Evolutionary conservation across 2,888 invertebrate species (phyloP).

Genomic region (Gortyna flavago): DNA sequence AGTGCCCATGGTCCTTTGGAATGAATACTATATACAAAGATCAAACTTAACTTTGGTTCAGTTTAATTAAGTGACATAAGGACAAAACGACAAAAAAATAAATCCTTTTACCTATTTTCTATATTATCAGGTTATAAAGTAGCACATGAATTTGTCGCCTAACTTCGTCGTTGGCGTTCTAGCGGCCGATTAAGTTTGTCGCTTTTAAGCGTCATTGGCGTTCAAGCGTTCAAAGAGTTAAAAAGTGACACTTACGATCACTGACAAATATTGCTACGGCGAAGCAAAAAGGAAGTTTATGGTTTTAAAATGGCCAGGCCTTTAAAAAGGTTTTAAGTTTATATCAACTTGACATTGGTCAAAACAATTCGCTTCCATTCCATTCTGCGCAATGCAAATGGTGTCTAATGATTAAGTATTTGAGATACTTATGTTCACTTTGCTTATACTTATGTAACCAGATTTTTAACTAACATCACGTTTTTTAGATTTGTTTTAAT

Average conservation of each 20-base stretch:
- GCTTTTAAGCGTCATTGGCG: no score
- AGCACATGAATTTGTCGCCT: no score
- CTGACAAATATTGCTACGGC: neutral
- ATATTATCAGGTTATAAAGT: no score
- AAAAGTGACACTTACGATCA: neutral
- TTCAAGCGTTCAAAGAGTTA: no score
- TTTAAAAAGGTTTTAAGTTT: neutral
- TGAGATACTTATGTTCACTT: neutral
- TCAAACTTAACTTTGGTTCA: no score
- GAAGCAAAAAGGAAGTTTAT: neutral
- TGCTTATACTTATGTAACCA: neutral
- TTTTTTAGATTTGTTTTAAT: neutral
- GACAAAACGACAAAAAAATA: no score
- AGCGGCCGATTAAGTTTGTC: no score
- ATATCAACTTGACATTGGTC: neutral
- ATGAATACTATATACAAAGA: no score
- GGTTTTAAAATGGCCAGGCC: neutral
- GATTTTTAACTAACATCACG: conserved; percentile 35
- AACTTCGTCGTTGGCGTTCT: no score
- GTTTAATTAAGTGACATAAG: no score
- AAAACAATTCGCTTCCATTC: conserved; percentile 2
- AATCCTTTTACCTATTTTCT: no score
- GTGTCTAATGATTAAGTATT: conserved; percentile 6
- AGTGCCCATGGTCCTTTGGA: no score
- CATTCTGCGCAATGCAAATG: conserved; percentile 16